phyloP scores from a whole-genome alignment of 2,797 vertebrate species.

The Acipenser transmontanus region DNA sequence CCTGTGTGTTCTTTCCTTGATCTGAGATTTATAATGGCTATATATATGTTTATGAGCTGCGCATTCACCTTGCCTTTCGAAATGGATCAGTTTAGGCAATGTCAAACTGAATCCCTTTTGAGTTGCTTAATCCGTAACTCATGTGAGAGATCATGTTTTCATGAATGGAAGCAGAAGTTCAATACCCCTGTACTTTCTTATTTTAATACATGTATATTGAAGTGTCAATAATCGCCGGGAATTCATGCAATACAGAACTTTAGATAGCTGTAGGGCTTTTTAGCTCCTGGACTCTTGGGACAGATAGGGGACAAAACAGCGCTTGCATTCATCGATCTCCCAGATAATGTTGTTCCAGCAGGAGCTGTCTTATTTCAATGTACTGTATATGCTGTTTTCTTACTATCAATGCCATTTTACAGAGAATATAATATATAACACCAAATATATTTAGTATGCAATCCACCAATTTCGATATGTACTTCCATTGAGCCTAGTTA shows the following conservation, averaged over 20 bases:
- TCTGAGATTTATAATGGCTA: constrained; percentile 18
- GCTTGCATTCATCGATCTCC: too few relatives aligned
- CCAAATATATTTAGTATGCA: too few relatives aligned
- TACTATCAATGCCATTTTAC: too few relatives aligned
- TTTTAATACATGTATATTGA: background rate
- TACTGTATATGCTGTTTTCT: too few relatives aligned
- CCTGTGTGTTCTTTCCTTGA: constrained; percentile 14
- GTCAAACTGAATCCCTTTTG: constrained; percentile 24
- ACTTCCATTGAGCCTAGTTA: too few relatives aligned
- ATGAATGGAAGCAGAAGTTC: constrained; percentile 14
- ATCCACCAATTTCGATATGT: too few relatives aligned
- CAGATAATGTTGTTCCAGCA: too few relatives aligned
- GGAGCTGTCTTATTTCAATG: too few relatives aligned
- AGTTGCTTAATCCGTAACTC: constrained; percentile 30
- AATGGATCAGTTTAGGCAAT: constrained; percentile 17
- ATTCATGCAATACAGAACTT: background rate
- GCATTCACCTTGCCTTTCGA: constrained; percentile 26
- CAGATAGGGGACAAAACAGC: too few relatives aligned
- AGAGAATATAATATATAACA: too few relatives aligned
- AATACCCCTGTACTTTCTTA: constrained; percentile 1
- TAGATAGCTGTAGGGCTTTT: constrained; percentile 4
- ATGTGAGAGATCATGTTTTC: constrained; percentile 22
- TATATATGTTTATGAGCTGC: constrained; percentile 29
- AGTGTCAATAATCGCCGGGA: constrained; percentile 9
- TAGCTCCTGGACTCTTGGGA: too few relatives aligned